Conservation (phyloP, 2,888 invertebrate species). For the Melanotus villosus region DNA sequence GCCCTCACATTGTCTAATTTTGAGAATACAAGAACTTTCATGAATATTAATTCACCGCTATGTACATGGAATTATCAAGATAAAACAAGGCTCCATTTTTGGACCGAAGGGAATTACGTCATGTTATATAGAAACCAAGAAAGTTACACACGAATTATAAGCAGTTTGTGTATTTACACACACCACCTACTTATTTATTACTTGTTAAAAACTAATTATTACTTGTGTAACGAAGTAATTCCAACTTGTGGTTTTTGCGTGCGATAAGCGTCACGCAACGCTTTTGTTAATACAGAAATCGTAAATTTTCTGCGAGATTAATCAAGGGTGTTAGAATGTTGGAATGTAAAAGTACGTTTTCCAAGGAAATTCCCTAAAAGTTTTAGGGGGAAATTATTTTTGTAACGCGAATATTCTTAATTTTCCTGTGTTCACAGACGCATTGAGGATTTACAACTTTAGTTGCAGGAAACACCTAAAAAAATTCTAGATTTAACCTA, state of each 20-base stretch:
- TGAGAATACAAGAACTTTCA: not conserved
- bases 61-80: conserved; percentile 18
- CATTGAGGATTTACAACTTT: too few species aligned
- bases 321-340: too few species aligned
- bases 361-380: too few species aligned
- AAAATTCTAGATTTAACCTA: too few species aligned
- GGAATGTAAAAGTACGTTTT: too few species aligned
- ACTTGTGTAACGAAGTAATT: too few species aligned
- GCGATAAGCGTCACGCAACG: not conserved
- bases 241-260: too few species aligned
- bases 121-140: not conserved
- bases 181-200: not conserved
- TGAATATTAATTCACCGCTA: conserved; percentile 7
- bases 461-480: too few species aligned
- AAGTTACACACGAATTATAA: not conserved
- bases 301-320: not conserved
- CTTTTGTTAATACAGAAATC: not conserved
- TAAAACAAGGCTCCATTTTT: conserved; percentile 12
- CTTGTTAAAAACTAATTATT: too few species aligned
- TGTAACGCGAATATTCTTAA: too few species aligned
- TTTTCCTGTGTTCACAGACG: too few species aligned
- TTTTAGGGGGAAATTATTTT: too few species aligned
- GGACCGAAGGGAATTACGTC: conserved; percentile 8
- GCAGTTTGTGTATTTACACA: not conserved
- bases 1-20: conserved; percentile 4